These are phyloP conservation scores for Sebastes goodei DNA, from an alignment of 2,797 vertebrate genomes.

Conservation along the genomic window DNA sequence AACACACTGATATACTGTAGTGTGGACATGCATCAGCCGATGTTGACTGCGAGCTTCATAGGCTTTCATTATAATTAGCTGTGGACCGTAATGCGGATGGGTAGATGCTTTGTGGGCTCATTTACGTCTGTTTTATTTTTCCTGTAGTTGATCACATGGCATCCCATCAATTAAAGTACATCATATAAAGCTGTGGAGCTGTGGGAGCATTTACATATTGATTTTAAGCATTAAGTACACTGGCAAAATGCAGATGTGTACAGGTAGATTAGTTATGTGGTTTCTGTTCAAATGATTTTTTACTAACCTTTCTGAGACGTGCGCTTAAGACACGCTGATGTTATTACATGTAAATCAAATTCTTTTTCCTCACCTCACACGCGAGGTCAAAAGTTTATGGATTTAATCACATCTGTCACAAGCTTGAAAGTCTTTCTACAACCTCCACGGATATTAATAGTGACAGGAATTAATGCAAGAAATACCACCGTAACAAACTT, in stretches of 20 bases:
- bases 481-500: neutral
- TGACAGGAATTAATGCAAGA: conserved; percentile 23
- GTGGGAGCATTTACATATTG: neutral
- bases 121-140: conserved; percentile 38
- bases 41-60: neutral
- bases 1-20: neutral
- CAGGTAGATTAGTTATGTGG: neutral
- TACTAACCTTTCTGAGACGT: neutral
- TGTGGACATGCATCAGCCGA: neutral
- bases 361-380: conserved; percentile 20
- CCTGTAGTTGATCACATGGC: conserved; percentile 16
- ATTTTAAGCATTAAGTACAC: neutral
- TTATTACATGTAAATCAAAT: conserved; percentile 21
- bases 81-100: conserved; percentile 20
- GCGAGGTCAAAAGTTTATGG: conserved; percentile 28
- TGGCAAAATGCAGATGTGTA: neutral
- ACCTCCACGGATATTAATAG: conserved; percentile 25
- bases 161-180: conserved; percentile 29
- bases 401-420: conserved; percentile 34
- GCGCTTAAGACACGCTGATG: neutral
- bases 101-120: conserved; percentile 35
- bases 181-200: neutral
- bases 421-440: conserved; percentile 3
- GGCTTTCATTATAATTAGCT: conserved; percentile 55
- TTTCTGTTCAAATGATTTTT: conserved; percentile 6